phyloP scores from a whole-genome alignment of 1,140 invertebrate genomes.

The Meloidogyne floridensis region DNA sequence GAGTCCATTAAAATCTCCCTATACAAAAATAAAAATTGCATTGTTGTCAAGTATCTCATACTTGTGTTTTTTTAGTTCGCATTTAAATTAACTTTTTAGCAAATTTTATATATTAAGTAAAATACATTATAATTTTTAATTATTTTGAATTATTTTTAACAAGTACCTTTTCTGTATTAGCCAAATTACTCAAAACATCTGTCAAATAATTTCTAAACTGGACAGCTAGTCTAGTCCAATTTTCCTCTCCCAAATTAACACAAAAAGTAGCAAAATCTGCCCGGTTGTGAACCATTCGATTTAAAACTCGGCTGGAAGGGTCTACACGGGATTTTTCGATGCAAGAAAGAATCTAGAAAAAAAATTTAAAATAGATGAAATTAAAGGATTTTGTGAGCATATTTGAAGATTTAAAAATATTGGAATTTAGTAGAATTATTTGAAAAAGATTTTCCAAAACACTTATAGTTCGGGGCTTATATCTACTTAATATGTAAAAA shows the following conservation, averaged over 20 bases:
- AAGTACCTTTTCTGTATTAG: slow-evolving; percentile 51
- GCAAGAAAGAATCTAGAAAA: slow-evolving; percentile 44
- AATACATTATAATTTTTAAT: not conserved
- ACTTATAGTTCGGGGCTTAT: too few species aligned
- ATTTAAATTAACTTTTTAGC: too few species aligned
- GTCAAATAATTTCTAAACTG: slow-evolving; percentile 48
- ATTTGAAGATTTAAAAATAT: too few species aligned
- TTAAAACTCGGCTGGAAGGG: slow-evolving; percentile 43
- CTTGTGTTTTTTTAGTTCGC: too few species aligned
- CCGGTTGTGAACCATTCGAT: slow-evolving; percentile 52
- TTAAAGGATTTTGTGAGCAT: too few species aligned
- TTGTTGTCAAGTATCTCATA: too few species aligned
- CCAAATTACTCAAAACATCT: slow-evolving; percentile 50
- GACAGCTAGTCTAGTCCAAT: slow-evolving; percentile 46
- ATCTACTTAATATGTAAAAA: too few species aligned
- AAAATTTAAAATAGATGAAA: not conserved
- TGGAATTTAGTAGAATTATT: too few species aligned
- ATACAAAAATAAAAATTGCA: not conserved
- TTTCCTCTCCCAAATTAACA: slow-evolving; percentile 37
- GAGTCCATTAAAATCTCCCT: not conserved
- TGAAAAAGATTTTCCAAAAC: too few species aligned
- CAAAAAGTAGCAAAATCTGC: slow-evolving; percentile 54
- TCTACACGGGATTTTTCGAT: slow-evolving; percentile 57
- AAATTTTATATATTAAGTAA: slow-evolving; percentile 1
- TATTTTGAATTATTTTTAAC: not conserved